Conservation (phyloP, 1,140 invertebrate species). For the Ceratoteleas bidentatus region DNA sequence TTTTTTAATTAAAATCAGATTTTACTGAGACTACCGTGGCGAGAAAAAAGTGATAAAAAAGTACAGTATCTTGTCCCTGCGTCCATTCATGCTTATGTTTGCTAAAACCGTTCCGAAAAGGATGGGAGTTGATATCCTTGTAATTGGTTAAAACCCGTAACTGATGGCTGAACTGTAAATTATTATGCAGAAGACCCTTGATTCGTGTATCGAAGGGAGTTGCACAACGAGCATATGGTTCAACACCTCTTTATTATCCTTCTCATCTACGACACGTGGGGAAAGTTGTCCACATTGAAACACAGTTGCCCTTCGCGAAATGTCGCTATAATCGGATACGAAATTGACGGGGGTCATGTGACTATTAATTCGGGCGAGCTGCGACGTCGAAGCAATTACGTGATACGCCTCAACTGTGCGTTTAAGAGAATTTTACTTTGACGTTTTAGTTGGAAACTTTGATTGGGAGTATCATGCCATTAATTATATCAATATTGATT, state of each 20-base stretch:
- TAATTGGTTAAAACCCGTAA: conserved; percentile 82
- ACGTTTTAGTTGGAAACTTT: too few species aligned
- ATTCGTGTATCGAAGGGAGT: conserved; percentile 72
- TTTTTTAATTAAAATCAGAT: too few species aligned
- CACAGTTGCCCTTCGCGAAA: conserved; percentile 51
- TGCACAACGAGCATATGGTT: conserved; percentile 76
- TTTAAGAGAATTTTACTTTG: not conserved
- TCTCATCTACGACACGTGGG: conserved; percentile 70
- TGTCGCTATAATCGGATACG: conserved; percentile 51
- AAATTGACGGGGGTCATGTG: conserved; percentile 34
- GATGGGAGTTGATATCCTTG: conserved; percentile 61
- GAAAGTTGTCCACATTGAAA: conserved; percentile 55
- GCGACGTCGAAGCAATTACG: conserved; percentile 20
- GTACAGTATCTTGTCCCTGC: not conserved
- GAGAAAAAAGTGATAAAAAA: not conserved
- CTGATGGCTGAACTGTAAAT: conserved; percentile 79
- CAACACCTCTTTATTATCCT: conserved; percentile 81
- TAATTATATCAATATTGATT: too few species aligned
- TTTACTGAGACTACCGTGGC: too few species aligned
- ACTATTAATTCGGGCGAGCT: conserved; percentile 24
- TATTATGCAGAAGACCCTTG: conserved; percentile 78
- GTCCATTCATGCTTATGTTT: not conserved
- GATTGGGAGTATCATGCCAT: too few species aligned
- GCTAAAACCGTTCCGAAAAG: conserved; percentile 29
- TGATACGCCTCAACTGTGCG: conserved; percentile 13